Conservation (phyloP, 1,140 invertebrate species). For the Steinernema khuongi region DNA sequence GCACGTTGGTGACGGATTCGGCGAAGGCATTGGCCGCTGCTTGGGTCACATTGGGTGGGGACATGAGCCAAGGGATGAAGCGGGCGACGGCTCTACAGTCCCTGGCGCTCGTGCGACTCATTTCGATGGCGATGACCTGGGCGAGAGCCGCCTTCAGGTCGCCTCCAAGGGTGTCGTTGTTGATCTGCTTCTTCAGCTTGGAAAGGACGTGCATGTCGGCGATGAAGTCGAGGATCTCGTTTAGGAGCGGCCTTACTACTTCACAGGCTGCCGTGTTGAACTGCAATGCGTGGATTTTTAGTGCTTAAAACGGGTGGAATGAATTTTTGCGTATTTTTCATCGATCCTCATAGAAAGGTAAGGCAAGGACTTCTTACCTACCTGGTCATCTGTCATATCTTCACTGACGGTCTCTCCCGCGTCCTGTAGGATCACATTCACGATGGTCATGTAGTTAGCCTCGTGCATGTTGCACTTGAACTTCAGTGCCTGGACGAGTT, state of each 20-base stretch:
- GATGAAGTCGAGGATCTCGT: conserved; percentile 90
- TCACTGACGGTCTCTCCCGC: conserved; percentile 1
- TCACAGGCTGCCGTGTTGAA: conserved; percentile 79
- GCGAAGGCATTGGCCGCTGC: conserved; percentile 81
- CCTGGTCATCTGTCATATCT: conserved; percentile 1
- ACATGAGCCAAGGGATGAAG: conserved; percentile 57
- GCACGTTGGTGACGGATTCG: conserved; percentile 87
- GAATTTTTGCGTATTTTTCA: too few species aligned
- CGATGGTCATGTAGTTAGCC: conserved; percentile 81
- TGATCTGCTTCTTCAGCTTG: conserved; percentile 72
- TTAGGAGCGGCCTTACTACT: conserved; percentile 80
- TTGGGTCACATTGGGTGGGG: conserved; percentile 53
- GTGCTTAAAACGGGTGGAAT: conserved; percentile 25
- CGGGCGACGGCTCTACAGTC: conserved; percentile 51
- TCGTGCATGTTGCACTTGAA: conserved; percentile 89
- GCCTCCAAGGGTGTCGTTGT: conserved; percentile 79
- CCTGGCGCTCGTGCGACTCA: conserved; percentile 48
- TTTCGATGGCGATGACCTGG: conserved; percentile 49
- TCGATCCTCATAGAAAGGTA: too few species aligned
- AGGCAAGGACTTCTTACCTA: not conserved
- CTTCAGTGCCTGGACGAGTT: conserved; percentile 87
- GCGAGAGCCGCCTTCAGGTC: conserved; percentile 74
- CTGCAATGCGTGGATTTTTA: conserved; percentile 40
- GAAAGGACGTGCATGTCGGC: conserved; percentile 90
- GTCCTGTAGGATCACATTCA: conserved; percentile 72